Conservation (phyloP, 2,113 vertebrate species). For the Chunga burmeisteri region DNA sequence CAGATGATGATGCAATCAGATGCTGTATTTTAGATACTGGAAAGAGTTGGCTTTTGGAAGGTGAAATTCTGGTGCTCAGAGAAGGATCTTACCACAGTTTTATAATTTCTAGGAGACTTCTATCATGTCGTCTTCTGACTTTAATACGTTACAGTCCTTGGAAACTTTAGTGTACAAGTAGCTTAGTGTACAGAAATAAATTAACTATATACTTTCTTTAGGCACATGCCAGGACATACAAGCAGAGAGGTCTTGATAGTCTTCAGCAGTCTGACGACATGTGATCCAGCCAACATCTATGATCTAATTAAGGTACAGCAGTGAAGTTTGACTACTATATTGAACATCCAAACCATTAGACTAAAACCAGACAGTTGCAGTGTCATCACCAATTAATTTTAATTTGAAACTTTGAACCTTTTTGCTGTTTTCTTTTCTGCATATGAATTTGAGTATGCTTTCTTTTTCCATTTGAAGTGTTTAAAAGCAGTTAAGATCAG, state of each 20-base stretch:
- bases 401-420: neutral
- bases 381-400: neutral
- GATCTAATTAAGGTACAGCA: constrained; percentile 89
- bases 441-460: constrained; percentile 25
- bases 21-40: neutral
- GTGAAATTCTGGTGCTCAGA: neutral
- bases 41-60: neutral
- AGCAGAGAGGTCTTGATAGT: constrained; percentile 93
- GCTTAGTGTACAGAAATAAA: neutral
- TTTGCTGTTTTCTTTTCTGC: neutral
- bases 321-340: neutral
- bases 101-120: neutral
- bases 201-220: constrained; percentile 51
- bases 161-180: neutral
- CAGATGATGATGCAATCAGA: neutral
- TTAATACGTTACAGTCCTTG: fast-evolving
- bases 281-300: constrained; percentile 95
- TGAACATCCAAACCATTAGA: neutral
- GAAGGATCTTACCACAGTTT: neutral
- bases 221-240: constrained; percentile 96
- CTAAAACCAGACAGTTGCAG: neutral
- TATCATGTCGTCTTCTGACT: neutral
- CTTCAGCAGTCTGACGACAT: constrained; percentile 96
- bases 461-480: constrained; percentile 72
- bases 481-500: constrained; percentile 91